Evolutionary conservation across 1,140 invertebrate species (phyloP), one percentile per base, ranked within the genome.

Genomic region (Orchesella cincta): DNA sequence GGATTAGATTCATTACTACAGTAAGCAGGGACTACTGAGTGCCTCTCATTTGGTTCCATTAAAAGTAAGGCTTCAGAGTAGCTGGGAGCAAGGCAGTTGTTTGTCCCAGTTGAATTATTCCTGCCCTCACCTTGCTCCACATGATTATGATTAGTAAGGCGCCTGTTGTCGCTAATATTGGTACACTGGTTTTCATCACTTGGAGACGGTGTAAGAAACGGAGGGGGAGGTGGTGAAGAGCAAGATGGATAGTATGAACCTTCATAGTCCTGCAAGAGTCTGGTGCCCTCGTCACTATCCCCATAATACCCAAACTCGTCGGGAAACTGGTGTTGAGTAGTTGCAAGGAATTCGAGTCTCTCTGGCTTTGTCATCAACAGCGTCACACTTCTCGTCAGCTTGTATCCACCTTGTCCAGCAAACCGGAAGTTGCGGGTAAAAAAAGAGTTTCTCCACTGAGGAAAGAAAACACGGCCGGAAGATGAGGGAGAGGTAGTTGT

Each of bases 61-160:
- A 74, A 51, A 71, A 74, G 77, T 72, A 78, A 78, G 77, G 77
- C 77, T 78, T 78, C 39, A 62, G 72, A 74, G 64, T 78, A 78
- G 29, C 73, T 78, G 26, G 77, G 77, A 52, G 72, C 77, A n/a
- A 74, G 71, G 71, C 35, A 73, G 29, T 46, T 46, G n/a, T n/a
- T n/a, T n/a, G n/a, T n/a, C n/a, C n/a, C n/a, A 46, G 71, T 26
- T 31, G 33, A 14, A 51, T 70, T 23, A 23, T 72, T 46, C 12
- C 35, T 34, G 23, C n/a, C 54, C 1, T 72, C 75, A 29, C 23
- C n/a, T n/a, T n/a, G n/a, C n/a, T n/a, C n/a, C n/a, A n/a, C n/a
- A 29, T 33, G 62, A 67, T 2, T 26, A 67, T 67, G 23, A 31
- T 67, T 26, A 33, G 8, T 8, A 67, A 18, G 62, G 26, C 62